Conservation (phyloP, 2,113 vertebrate species). For the Ammodytes dubius region DNA sequence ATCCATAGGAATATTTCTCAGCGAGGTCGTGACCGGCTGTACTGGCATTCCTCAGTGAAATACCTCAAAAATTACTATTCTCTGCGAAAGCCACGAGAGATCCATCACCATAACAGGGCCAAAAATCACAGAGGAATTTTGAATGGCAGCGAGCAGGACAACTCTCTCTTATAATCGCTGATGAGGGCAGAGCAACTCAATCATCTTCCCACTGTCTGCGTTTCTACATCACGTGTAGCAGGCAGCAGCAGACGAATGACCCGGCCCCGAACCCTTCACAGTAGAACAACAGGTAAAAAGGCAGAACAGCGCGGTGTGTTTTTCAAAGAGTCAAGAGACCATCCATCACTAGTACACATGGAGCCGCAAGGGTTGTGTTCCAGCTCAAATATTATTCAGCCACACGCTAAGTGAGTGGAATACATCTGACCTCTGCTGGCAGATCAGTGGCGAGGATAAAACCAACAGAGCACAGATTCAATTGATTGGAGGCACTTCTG, state of each 20-base stretch:
- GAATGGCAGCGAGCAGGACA: slow-evolving; percentile 32
- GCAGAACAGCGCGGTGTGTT: slow-evolving; percentile 15
- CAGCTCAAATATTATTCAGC: slow-evolving; percentile 74
- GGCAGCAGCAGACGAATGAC: slow-evolving; percentile 26
- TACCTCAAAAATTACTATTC: slow-evolving; percentile 13
- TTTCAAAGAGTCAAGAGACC: slow-evolving; percentile 55
- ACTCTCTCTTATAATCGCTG: slow-evolving; percentile 7
- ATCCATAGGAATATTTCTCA: slow-evolving; percentile 12
- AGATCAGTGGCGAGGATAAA: slow-evolving; percentile 52
- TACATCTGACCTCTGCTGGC: slow-evolving; percentile 57
- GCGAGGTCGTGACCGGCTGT: background rate
- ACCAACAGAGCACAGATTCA: slow-evolving; percentile 24
- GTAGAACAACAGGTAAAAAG: slow-evolving; percentile 50
- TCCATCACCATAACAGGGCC: slow-evolving; percentile 33
- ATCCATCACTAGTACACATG: slow-evolving; percentile 54
- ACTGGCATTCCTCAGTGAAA: slow-evolving; percentile 35
- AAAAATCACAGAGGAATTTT: slow-evolving; percentile 50
- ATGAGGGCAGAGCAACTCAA: slow-evolving; percentile 51
- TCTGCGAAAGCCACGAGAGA: slow-evolving; percentile 25
- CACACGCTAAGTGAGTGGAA: slow-evolving; percentile 63
- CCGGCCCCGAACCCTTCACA: slow-evolving; percentile 41
- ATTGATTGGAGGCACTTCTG: slow-evolving; percentile 40
- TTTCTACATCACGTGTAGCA: slow-evolving; percentile 1
- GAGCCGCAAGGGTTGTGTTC: slow-evolving; percentile 48
- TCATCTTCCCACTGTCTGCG: slow-evolving; percentile 6